A percentile compares a stretch with the other conserved stretches of the same genome.
Conservation (phyloP, 2,113 vertebrate genomes). For the Pterocles orientalis region DNA sequence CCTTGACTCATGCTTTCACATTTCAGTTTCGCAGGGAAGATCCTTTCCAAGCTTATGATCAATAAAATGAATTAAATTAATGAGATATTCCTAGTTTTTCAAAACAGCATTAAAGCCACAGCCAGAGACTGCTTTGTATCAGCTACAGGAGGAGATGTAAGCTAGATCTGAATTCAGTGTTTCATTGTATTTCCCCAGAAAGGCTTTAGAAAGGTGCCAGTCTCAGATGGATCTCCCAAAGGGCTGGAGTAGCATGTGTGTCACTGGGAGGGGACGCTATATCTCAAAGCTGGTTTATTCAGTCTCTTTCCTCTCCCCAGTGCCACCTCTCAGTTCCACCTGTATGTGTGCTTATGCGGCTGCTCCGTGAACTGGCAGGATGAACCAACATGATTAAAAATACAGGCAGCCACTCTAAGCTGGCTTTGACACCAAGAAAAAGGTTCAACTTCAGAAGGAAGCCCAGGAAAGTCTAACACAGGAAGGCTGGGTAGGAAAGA, state of each 20-base stretch:
- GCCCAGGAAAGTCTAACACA: neutral
- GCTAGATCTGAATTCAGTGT: neutral
- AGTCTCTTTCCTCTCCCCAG: neutral
- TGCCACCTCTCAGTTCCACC: neutral
- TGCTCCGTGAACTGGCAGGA: neutral
- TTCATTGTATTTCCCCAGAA: neutral
- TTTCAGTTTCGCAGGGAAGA: neutral
- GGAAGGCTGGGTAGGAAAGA: neutral
- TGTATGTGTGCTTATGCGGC: neutral
- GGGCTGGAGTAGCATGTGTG: neutral
- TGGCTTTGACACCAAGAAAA: neutral
- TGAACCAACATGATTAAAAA: neutral
- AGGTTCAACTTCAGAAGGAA: neutral
- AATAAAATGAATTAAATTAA: neutral
- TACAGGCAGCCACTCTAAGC: neutral
- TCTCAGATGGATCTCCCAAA: neutral
- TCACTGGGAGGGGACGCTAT: neutral
- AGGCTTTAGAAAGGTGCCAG: neutral
- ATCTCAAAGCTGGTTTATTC: neutral
- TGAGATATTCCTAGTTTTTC: neutral
- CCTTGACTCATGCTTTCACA: neutral
- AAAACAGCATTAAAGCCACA: neutral
- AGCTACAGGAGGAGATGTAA: neutral
- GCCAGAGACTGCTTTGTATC: neutral
- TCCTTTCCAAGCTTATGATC: neutral